Base-by-base conservation (phyloP, 2,113 vertebrate species). In the Brachionichthys hirsutus region DNA sequence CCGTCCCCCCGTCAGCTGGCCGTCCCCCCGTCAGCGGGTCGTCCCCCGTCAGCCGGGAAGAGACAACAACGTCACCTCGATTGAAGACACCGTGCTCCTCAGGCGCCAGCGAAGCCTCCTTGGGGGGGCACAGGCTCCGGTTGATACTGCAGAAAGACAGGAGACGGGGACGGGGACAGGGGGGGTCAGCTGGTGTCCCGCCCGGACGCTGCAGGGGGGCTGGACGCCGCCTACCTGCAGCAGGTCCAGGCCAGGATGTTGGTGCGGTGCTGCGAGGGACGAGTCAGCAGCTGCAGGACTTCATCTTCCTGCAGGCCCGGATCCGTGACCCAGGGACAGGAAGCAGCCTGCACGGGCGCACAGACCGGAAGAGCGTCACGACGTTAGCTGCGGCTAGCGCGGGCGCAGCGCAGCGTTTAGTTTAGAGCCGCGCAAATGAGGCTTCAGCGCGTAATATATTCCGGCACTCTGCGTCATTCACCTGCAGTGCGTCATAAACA, bases 171-270 rank as follows among this genome's bases (percentile, higher is more conserved):
- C n/a, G n/a, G n/a, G n/a, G n/a, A n/a, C n/a, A n/a, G n/a, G n/a
- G n/a, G n/a, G n/a, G n/a, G n/a, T n/a, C n/a, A n/a, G n/a, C n/a
- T n/a, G n/a, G n/a, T n/a, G n/a, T n/a, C n/a, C n/a, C n/a, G n/a
- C n/a, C n/a, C n/a, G n/a, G n/a, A n/a, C n/a, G n/a, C n/a, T n/a
- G n/a, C n/a, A n/a, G n/a, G n/a, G n/a, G n/a, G n/a, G n/a, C n/a
- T n/a, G n/a, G n/a, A n/a, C n/a, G n/a, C n/a, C n/a, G n/a, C 19
- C 1, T 59, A 95, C 94, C 92, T 86, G 77, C 54, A 60, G 70
- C 84, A 95, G 56, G 94, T 89, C 94, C 94, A 96, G 6, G 91
- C 81, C 63, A 96, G 84, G 19, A 95, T 93, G 49, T 92, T 88
- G 4, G 92, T 83, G 65, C 93, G 92, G 70, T 91, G 91, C 42